Percentiles rank a stretch among this genome's conserved stretches.
phyloP scores from a whole-genome alignment of 2,888 invertebrate genomes.

The Troides oblongomaculatus region DNA sequence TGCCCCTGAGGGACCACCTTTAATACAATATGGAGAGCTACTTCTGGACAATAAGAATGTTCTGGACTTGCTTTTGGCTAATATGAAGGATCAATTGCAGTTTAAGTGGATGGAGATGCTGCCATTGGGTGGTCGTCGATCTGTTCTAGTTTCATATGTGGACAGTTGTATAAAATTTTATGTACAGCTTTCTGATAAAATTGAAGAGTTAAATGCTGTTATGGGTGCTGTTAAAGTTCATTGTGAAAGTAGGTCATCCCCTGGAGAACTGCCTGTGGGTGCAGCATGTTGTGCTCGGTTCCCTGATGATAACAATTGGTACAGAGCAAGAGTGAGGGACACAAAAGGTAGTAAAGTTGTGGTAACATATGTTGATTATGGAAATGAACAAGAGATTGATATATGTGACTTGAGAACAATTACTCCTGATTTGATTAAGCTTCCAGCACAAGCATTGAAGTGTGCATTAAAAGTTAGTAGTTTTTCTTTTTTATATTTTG shows the following conservation, averaged over 20 bases:
- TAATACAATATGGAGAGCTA: constrained; percentile 87
- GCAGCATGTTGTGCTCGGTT: constrained; percentile 90
- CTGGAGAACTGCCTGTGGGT: constrained; percentile 77
- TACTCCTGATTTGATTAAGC: constrained; percentile 81
- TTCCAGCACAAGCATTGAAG: constrained; percentile 87
- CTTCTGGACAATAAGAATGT: constrained; percentile 81
- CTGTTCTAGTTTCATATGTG: constrained; percentile 82
- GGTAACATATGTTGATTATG: constrained; percentile 96
- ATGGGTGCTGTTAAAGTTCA: constrained; percentile 84
- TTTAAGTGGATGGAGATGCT: constrained; percentile 65
- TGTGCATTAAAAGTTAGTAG: constrained; percentile 83
- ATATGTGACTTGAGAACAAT: constrained; percentile 82
- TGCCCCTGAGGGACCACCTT: constrained; percentile 84
- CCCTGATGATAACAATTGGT: constrained; percentile 91
- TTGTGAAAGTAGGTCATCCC: constrained; percentile 74
- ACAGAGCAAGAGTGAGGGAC: constrained; percentile 89
- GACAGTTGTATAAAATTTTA: constrained; percentile 87
- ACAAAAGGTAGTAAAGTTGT: constrained; percentile 80
- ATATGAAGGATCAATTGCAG: constrained; percentile 64
- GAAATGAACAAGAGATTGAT: constrained; percentile 91
- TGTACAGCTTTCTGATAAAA: constrained; percentile 83
- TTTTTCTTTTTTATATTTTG: too few species aligned
- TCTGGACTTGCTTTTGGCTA: constrained; percentile 75
- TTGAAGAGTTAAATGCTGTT: constrained; percentile 80
- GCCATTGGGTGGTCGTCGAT: constrained; percentile 59